Conservation (phyloP, 92 coral and sea anemone species). For the Pocillopora meandrina region DNA sequence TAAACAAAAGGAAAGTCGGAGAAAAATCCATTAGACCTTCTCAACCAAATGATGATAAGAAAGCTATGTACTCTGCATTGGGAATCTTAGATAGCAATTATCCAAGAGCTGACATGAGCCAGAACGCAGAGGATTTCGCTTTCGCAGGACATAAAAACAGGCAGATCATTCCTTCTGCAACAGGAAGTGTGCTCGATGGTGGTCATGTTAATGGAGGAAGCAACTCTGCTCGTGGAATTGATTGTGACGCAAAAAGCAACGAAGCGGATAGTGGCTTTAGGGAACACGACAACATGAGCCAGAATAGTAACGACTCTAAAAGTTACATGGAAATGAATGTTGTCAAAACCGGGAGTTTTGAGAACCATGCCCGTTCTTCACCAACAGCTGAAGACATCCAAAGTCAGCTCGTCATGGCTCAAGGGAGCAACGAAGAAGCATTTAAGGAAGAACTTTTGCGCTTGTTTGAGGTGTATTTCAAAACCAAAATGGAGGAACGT, state of each 20-base stretch:
- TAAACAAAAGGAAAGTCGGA: conserved; percentile 6
- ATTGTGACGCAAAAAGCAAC: background rate
- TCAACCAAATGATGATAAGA: background rate
- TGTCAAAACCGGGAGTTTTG: conserved; percentile 47
- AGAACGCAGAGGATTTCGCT: conserved; percentile 12
- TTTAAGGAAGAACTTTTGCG: conserved; percentile 80
- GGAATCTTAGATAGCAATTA: background rate
- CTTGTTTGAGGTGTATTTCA: conserved; percentile 87
- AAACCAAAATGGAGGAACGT: conserved; percentile 81
- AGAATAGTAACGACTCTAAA: conserved; percentile 20
- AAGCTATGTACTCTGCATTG: background rate
- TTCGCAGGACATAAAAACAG: conserved; percentile 4
- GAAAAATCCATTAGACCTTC: background rate
- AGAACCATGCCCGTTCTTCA: conserved; percentile 15
- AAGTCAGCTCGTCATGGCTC: conserved; percentile 34
- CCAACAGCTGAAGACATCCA: conserved; percentile 33
- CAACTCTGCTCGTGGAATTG: background rate
- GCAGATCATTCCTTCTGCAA: background rate
- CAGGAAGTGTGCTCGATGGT: background rate
- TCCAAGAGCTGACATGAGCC: background rate
- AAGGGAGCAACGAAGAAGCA: conserved; percentile 15
- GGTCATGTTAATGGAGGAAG: background rate
- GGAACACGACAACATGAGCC: conserved; percentile 24
- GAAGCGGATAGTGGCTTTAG: conserved; percentile 4
- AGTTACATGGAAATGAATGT: conserved; percentile 42